Conservation (phyloP, 2,888 invertebrate genomes). For the Allophyes oxyacanthae region DNA sequence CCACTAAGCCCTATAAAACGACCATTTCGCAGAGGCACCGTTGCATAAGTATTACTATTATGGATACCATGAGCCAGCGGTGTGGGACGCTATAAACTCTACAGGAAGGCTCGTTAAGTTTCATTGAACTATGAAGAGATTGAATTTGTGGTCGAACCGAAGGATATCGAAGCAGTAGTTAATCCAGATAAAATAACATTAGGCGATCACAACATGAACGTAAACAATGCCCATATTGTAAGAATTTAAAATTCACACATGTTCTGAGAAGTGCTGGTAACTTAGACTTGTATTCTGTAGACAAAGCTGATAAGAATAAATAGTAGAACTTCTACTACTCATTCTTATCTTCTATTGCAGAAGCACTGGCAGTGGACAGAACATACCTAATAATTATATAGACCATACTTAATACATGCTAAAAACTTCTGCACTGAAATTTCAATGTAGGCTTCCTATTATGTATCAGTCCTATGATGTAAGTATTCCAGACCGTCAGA, state of each 20-base stretch:
- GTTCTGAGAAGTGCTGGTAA: background rate
- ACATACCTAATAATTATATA: too few species aligned
- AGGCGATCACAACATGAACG: slow-evolving; percentile 6
- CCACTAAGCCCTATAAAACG: slow-evolving; percentile 61
- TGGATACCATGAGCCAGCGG: slow-evolving; percentile 33
- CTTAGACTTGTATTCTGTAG: too few species aligned
- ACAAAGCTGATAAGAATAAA: background rate
- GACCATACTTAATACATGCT: too few species aligned
- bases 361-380: too few species aligned
- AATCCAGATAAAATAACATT: slow-evolving; percentile 28
- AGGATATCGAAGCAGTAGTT: slow-evolving; percentile 13
- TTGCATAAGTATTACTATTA: slow-evolving; percentile 34
- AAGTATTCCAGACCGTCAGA: slow-evolving; percentile 53
- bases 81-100: slow-evolving; percentile 43
- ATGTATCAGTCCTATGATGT: slow-evolving; percentile 2
- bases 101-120: slow-evolving; percentile 47
- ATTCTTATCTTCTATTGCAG: too few species aligned
- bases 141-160: slow-evolving; percentile 8
- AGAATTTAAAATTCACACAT: slow-evolving; percentile 23
- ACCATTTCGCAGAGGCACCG: slow-evolving; percentile 53
- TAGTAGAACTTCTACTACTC: too few species aligned
- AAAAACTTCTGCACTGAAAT: too few species aligned
- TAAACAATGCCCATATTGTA: slow-evolving; percentile 34
- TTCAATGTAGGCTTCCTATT: background rate
- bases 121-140: slow-evolving; percentile 35